Evolutionary conservation across 1,140 invertebrate genomes (phyloP), one percentile per base, ranked within the genome.

Genomic region (Heliconius melpomene): DNA sequence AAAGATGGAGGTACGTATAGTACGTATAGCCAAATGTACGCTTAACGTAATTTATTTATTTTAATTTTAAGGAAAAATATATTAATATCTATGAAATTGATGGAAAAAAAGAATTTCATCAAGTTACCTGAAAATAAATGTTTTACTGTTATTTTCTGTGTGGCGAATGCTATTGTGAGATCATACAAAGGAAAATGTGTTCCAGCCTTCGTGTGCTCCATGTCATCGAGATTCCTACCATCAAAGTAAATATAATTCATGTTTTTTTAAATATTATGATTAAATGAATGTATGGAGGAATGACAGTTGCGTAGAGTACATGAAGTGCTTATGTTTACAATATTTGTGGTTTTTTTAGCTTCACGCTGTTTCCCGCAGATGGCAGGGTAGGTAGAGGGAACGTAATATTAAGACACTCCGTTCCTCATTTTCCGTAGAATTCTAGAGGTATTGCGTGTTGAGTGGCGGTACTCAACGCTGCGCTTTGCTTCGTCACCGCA

Each of bases 231-330:
- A 87, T 89, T 90, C 88, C 87, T 88, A 82, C 88, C 83, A 86
- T 86, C 57, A 84, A 87, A 88, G 88, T 91, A 91, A 88, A 81
- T 87, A 90, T 86, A 50, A 81, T 86, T 85, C 85, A 80, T 16
- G 13, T 66, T 23, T 9, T 29, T 26, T 66, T 26, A 66, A 29
- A 23, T 66, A 66, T 66, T 50, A 81, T 79, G 40, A 73, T 79
- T 73, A 72, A 80, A 80, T 66, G 90, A 85, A 79, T 92, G 90
- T 84, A 89, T 87, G 89, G 86, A 85, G 88, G 89, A 89, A 89
- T 90, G 90, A 78, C 77, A 80, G 89, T 81, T 86, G 88, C 90
- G 88, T 90, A 82, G 88, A 92, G 90, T 90, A 93, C 91, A 92
- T 87, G 90, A 91, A 89, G 90, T 89, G 75, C 71, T 11, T 26